Evolutionary conservation across 2,888 invertebrate genomes (phyloP), one percentile per base, ranked within the genome.

Genomic region (Horisme vitalbata): DNA sequence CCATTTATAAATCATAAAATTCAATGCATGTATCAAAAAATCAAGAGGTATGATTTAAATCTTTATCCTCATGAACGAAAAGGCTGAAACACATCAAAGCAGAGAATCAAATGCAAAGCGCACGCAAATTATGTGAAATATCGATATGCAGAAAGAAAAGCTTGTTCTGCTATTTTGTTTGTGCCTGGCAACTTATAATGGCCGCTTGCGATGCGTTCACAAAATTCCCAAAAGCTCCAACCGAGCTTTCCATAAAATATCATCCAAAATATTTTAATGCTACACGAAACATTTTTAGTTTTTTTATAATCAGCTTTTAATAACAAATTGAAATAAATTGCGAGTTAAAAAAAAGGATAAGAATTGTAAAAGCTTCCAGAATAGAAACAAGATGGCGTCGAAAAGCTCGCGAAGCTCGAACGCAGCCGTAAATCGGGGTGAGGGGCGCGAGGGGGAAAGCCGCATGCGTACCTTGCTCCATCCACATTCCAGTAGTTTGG

Each of bases 401-500:
- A 41, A 75, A 79, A 80, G 79, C 75, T 83, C 68, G 21, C 15
- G 11, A 65, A 71, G 66, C 67, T 71, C 63, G 83, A 88, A 86
- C 88, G 88, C 86, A 66, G 41, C 83, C 63, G 59, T 76, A 68
- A 36, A 45, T 45, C 53, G 60, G 63, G 68, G 64, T 34, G 61
- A 47, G 53, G 45, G 3, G 23, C 5, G 23, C 46, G 21, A 4
- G 50, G 39, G 62, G 33, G 47, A 63, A 38, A 59, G 70, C 73
- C 85, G 85, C 87, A 87, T 88, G 89, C 89, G 87, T 84, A 83
- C 68, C 71, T 74, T 68, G 67, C 65, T 66, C 65, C 75, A 67
- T 68, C 81, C 74, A 81, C 88, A 88, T 88, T 86, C 87, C 87
- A 87, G 78, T 90, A 88, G 84, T 85, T 80, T 75, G 73, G 58